These are phyloP conservation scores for Ptilorrhoa leucosticta DNA, from an alignment of 2,113 vertebrate species.

Conservation along the genomic window DNA sequence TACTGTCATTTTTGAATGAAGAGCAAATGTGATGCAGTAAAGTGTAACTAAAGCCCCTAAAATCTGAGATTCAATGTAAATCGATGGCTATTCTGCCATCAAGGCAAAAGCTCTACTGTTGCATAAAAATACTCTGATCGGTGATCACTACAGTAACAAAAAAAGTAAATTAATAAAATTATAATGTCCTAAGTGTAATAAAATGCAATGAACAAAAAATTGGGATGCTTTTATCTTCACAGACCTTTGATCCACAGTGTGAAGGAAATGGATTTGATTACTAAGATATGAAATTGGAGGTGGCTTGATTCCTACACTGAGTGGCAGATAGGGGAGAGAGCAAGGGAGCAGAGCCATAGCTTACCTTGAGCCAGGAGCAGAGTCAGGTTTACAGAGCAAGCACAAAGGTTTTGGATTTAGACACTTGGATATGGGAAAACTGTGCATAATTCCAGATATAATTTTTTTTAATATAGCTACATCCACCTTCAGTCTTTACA, in stretches of 20 bases:
- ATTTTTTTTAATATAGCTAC: not conserved
- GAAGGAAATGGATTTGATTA: constrained; percentile 13
- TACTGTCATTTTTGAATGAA: constrained; percentile 3
- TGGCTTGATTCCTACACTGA: not conserved
- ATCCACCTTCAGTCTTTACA: not conserved
- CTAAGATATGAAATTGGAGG: not conserved
- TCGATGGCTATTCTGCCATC: not conserved
- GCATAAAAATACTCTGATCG: constrained; percentile 14
- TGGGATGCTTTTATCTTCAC: constrained; percentile 11
- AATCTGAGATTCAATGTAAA: not conserved
- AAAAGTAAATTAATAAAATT: constrained; percentile 36
- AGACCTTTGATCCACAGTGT: not conserved
- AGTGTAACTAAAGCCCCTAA: constrained; percentile 9
- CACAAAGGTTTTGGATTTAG: not conserved
- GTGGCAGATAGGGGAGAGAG: not conserved
- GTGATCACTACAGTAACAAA: not conserved
- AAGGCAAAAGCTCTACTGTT: not conserved
- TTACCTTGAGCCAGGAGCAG: not conserved
- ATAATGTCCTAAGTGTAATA: constrained; percentile 32
- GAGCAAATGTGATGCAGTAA: not conserved
- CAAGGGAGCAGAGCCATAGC: not conserved
- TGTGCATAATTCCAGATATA: not conserved
- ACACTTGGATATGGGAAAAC: not conserved
- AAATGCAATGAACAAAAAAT: constrained; percentile 45
- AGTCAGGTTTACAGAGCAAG: not conserved